phyloP scores from a whole-genome alignment of 2,797 vertebrate species.

The Mormyrops attenuatus region DNA sequence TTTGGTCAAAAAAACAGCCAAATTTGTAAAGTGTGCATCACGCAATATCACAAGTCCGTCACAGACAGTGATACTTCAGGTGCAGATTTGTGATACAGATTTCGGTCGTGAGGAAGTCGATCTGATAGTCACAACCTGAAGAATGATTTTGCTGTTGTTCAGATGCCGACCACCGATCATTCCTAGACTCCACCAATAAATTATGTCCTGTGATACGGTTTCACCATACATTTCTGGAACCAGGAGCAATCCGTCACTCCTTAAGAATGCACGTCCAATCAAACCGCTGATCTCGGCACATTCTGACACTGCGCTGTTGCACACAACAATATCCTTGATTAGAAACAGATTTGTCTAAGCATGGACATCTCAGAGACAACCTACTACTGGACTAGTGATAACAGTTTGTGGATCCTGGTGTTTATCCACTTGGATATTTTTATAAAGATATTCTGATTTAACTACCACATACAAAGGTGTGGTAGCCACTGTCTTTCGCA shows the following conservation, averaged over 20 bases:
- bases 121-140: constrained; percentile 35
- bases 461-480: neutral
- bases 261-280: constrained; percentile 50
- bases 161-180: constrained; percentile 52
- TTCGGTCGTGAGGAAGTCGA: neutral
- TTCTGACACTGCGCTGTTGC: constrained; percentile 46
- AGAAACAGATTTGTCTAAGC: constrained; percentile 54
- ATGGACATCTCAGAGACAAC: constrained; percentile 32
- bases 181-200: constrained; percentile 54
- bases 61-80: neutral
- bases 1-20: neutral
- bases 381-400: constrained; percentile 1
- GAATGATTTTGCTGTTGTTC: constrained; percentile 58
- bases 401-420: neutral
- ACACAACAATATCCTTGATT: constrained; percentile 52
- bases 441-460: neutral
- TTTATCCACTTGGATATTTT: neutral
- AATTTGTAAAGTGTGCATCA: neutral
- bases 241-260: constrained; percentile 44
- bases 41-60: neutral
- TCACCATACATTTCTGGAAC: constrained; percentile 44
- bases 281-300: constrained; percentile 60
- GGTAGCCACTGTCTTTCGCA: neutral
- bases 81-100: neutral
- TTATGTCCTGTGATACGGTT: constrained; percentile 46